Evolutionary conservation across 2,797 vertebrate genomes (phyloP).

Genomic region (Crenichthys baileyi): DNA sequence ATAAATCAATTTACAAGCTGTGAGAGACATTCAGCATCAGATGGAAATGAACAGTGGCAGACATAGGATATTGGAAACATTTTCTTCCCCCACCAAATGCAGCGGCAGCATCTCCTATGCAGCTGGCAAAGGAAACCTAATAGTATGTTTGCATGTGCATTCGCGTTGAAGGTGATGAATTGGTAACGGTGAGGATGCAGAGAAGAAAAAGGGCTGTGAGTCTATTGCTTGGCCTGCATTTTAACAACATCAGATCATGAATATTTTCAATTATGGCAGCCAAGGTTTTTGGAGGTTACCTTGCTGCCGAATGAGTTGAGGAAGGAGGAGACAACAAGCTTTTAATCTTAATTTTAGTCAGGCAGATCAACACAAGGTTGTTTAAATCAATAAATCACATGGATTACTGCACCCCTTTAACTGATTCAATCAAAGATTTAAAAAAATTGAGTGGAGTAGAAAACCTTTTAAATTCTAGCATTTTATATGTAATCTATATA

Average conservation of each 20-base stretch:
- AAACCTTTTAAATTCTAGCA: too few species aligned
- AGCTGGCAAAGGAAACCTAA: constrained; percentile 58
- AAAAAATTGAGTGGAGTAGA: not conserved
- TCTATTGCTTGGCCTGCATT: constrained; percentile 11
- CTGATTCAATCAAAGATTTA: not conserved
- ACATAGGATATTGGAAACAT: constrained; percentile 69
- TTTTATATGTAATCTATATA: not conserved
- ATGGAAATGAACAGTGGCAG: constrained; percentile 68
- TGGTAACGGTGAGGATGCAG: constrained; percentile 13
- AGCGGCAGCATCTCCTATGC: constrained; percentile 34
- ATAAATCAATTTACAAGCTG: constrained; percentile 75
- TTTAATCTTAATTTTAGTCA: not conserved
- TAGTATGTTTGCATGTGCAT: constrained; percentile 30
- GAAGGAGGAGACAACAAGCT: constrained; percentile 4
- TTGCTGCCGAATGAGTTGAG: constrained; percentile 12
- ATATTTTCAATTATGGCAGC: constrained; percentile 17
- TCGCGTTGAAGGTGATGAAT: constrained; percentile 27
- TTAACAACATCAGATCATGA: constrained; percentile 35
- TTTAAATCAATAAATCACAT: not conserved
- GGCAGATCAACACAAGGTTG: not conserved
- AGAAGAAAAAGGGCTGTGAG: constrained; percentile 3
- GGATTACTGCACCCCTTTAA: not conserved
- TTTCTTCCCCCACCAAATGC: constrained; percentile 38
- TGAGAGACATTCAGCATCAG: constrained; percentile 46
- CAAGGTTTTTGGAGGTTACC: constrained; percentile 17